Evolutionary conservation across 2,797 vertebrate genomes (phyloP).

Genomic region (Cynopterus sphinx): DNA sequence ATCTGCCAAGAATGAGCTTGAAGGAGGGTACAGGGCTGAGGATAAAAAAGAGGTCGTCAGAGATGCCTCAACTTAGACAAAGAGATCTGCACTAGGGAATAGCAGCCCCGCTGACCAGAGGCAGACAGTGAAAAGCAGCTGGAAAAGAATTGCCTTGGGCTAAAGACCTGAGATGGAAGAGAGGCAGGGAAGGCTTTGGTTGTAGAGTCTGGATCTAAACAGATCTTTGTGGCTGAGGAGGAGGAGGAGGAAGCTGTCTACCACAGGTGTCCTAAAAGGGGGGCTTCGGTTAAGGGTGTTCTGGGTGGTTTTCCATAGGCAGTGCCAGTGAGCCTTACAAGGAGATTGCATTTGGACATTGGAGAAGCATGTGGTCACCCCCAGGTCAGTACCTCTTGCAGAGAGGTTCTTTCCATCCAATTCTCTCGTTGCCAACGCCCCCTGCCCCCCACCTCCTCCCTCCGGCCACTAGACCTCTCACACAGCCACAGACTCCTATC

Average conservation of each 20-base stretch:
- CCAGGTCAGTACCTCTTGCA: not conserved
- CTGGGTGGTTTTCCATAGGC: not conserved
- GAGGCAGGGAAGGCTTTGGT: not conserved
- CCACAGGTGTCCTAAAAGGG: not conserved
- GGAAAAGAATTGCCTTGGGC: not conserved
- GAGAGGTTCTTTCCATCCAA: not conserved
- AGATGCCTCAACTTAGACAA: not conserved
- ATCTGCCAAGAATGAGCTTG: not conserved
- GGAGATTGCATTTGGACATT: not conserved
- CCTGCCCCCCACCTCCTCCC: too few relatives aligned
- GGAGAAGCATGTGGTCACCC: not conserved
- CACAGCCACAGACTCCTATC: not conserved
- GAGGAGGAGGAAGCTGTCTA: not conserved
- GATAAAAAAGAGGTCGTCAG: not conserved
- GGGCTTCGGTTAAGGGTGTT: not conserved
- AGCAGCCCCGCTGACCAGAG: not conserved
- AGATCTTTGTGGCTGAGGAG: not conserved
- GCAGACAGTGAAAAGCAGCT: not conserved
- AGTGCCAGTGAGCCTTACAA: not conserved
- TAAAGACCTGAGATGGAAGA: not conserved
- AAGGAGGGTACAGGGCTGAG: not conserved
- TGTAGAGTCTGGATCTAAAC: not conserved
- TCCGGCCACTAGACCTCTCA: accelerated
- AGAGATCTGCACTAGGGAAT: not conserved
- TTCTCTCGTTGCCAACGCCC: not conserved